Evolutionary conservation across 2,113 vertebrate genomes (phyloP).

Genomic region (Gymnarchus niloticus): DNA sequence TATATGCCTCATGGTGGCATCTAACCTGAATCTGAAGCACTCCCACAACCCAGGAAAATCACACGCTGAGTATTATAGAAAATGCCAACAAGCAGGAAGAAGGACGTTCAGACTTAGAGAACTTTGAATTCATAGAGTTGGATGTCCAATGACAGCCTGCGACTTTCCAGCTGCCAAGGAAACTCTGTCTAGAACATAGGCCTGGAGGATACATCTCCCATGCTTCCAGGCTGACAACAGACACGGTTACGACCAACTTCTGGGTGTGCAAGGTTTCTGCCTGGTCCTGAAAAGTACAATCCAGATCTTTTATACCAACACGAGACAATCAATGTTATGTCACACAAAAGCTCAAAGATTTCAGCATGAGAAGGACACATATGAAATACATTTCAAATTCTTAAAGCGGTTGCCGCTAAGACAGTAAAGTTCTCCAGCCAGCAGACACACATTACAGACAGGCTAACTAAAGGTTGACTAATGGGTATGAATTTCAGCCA

Average conservation of each 20-base stretch:
- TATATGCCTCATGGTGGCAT: not conserved
- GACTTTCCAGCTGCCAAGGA: constrained; percentile 2
- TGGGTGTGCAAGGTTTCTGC: not conserved
- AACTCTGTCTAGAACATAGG: not conserved
- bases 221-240: not conserved
- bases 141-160: constrained; percentile 22
- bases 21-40: not conserved
- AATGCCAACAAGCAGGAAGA: constrained; percentile 41
- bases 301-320: not conserved
- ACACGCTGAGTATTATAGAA: not conserved
- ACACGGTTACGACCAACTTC: not conserved
- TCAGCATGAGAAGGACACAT: not conserved
- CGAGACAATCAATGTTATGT: not conserved
- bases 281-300: not conserved
- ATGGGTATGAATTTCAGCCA: not conserved
- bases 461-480: not conserved
- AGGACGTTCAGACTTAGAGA: not conserved
- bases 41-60: not conserved
- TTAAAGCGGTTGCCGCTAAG: not conserved
- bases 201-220: not conserved
- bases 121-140: constrained; percentile 38
- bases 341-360: not conserved
- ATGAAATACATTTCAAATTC: not conserved
- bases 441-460: not conserved
- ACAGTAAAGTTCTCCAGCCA: not conserved